Conservation (phyloP, 1,140 invertebrate genomes). For the Cataglyphis hispanica region DNA sequence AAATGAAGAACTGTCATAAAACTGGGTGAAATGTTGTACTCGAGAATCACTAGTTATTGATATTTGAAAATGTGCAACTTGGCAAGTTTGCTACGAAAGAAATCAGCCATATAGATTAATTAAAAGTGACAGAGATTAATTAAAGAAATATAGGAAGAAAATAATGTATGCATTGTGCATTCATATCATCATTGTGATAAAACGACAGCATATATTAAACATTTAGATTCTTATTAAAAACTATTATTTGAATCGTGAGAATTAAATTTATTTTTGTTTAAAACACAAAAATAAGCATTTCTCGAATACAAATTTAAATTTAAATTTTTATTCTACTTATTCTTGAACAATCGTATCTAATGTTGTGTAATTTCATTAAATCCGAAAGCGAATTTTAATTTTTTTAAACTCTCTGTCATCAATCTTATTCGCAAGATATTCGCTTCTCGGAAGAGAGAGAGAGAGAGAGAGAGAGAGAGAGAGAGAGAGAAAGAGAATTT, state of each 20-base stretch:
- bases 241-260: not conserved
- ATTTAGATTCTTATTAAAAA: not conserved
- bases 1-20: constrained; percentile 22
- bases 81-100: constrained; percentile 1
- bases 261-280: not conserved
- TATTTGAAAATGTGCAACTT: not conserved
- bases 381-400: not conserved
- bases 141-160: not conserved
- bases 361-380: not conserved
- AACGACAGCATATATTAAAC: not conserved
- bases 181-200: not conserved
- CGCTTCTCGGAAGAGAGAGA: no score
- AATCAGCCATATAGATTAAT: not conserved
- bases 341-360: not conserved
- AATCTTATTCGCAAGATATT: constrained; percentile 1
- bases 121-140: not conserved
- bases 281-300: not conserved
- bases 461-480: no score
- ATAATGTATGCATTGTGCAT: not conserved
- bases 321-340: not conserved
- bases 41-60: not conserved
- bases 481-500: not conserved
- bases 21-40: constrained; percentile 2
- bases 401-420: not conserved
- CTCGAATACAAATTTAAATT: constrained; percentile 9